A percentile compares a stretch with the other conserved stretches of the same genome.
phyloP scores from a whole-genome alignment of 1,140 invertebrate genomes.

The Vollenhovia emeryi region DNA sequence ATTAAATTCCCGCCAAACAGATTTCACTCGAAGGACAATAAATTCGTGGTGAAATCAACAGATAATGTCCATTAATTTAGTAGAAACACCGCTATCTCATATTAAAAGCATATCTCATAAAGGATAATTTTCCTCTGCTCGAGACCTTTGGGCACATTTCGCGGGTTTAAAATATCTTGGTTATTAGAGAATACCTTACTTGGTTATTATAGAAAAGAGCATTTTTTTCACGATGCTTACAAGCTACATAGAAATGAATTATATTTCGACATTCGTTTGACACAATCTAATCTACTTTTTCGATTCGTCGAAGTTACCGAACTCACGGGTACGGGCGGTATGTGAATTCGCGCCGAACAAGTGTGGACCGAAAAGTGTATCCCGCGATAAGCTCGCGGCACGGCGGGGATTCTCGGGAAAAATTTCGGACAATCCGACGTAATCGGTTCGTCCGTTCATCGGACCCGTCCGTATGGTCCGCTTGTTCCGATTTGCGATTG shows the following conservation, averaged over 20 bases:
- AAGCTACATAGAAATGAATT: neutral
- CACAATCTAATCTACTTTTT: neutral
- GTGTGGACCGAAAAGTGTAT: neutral
- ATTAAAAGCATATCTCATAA: no score
- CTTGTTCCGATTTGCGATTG: slow-evolving; percentile 60
- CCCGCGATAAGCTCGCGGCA: neutral
- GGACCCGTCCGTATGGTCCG: neutral
- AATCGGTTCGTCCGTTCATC: slow-evolving; percentile 16
- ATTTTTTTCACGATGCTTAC: neutral
- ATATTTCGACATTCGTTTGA: neutral
- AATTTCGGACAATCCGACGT: slow-evolving; percentile 13
- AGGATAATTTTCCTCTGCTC: no score
- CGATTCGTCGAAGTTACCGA: neutral
- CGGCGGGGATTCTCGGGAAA: neutral
- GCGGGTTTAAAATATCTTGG: no score
- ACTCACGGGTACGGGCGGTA: neutral
- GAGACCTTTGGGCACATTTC: neutral
- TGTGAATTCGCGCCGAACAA: neutral
- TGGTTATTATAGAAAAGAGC: no score
- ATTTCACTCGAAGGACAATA: no score
- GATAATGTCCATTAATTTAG: no score
- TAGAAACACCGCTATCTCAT: no score
- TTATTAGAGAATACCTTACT: neutral
- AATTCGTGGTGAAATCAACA: no score
- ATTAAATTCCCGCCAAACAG: no score